Percentiles rank a stretch among this genome's conserved stretches.
Evolutionary conservation across 1,140 invertebrate species (phyloP).

Genomic region (Calliphora vicina): DNA sequence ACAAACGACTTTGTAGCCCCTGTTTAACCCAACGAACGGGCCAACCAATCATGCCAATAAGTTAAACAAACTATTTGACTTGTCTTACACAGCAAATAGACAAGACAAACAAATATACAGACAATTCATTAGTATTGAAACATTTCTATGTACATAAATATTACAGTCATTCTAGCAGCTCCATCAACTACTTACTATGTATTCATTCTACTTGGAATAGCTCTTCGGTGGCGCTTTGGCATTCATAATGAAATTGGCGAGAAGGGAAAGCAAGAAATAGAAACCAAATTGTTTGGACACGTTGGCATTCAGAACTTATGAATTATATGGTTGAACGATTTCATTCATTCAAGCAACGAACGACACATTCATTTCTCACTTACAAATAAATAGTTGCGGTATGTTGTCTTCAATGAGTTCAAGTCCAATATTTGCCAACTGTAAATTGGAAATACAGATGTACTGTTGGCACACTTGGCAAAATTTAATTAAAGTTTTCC

Average conservation of each 20-base stretch:
- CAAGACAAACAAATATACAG: not conserved
- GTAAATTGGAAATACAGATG: too few relatives aligned
- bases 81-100: not conserved
- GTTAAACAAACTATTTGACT: not conserved
- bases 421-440: not conserved
- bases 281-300: not conserved
- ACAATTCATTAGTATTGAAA: not conserved
- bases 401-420: too few relatives aligned
- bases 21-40: not conserved
- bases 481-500: too few relatives aligned
- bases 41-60: not conserved
- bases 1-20: not conserved
- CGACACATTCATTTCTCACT: conserved; percentile 1
- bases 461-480: too few relatives aligned
- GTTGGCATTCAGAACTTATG: conserved; percentile 15
- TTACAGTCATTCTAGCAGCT: too few relatives aligned
- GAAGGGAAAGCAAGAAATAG: not conserved
- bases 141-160: too few relatives aligned
- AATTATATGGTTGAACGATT: conserved; percentile 17
- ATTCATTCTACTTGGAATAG: too few relatives aligned
- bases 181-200: too few relatives aligned
- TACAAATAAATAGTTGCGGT: not conserved
- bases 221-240: not conserved
- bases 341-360: not conserved
- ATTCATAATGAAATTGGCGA: not conserved